Conservation (phyloP, 92 coral and sea anemone genomes). For the Epizoanthus illoricatus region DNA sequence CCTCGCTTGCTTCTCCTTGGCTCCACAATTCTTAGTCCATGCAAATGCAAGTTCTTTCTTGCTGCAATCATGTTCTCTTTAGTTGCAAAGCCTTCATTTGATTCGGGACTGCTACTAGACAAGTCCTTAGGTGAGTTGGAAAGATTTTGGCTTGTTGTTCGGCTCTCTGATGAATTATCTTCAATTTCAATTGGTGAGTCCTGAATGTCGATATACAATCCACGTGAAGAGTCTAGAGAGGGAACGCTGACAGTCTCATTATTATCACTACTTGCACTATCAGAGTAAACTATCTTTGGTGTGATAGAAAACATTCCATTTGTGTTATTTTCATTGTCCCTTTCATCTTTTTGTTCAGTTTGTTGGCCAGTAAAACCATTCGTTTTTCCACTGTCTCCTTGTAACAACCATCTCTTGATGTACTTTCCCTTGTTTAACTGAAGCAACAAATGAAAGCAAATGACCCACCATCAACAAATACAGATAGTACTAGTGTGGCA, state of each 20-base stretch:
- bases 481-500: no score
- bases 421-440: conserved; percentile 70
- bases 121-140: conserved; percentile 36
- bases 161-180: conserved; percentile 7
- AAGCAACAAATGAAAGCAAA: background rate
- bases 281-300: conserved; percentile 59
- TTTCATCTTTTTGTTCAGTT: conserved; percentile 37
- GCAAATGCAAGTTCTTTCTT: conserved; percentile 38
- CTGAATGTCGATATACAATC: conserved; percentile 36
- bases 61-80: conserved; percentile 41
- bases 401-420: conserved; percentile 51
- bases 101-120: conserved; percentile 35
- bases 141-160: conserved; percentile 38
- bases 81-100: conserved; percentile 13
- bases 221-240: conserved; percentile 45
- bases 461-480: no score
- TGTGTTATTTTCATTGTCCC: conserved; percentile 5
- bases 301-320: conserved; percentile 8
- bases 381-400: conserved; percentile 5
- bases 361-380: conserved; percentile 10
- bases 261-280: conserved; percentile 51
- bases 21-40: conserved; percentile 45
- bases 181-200: conserved; percentile 20
- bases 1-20: conserved; percentile 56
- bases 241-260: conserved; percentile 45